Evolutionary conservation across 35 echinoderm and acorn worm species (phyloP).

Genomic region (Chiridota heheva): DNA sequence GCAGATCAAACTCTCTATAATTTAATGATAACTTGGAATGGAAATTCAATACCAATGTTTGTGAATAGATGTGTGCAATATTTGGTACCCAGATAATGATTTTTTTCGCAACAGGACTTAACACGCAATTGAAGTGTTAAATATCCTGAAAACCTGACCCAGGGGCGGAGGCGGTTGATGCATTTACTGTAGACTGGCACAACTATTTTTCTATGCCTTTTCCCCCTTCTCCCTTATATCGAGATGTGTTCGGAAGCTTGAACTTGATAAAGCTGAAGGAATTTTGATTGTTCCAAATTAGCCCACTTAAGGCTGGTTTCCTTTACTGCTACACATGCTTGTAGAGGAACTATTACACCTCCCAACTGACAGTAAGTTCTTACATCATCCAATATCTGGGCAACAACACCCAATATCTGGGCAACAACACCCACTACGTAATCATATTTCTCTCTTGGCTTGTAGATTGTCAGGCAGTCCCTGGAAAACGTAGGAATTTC

Average conservation of each 20-base stretch:
- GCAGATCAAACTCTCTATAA: conserved; percentile 56
- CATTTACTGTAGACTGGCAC: not conserved
- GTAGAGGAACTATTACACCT: conserved; percentile 1
- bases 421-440: conserved; percentile 8
- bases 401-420: not conserved
- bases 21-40: conserved; percentile 77
- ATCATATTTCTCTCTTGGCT: conserved; percentile 6
- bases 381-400: not conserved
- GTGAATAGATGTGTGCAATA: conserved; percentile 33
- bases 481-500: not conserved
- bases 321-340: not conserved
- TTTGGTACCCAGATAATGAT: conserved; percentile 76
- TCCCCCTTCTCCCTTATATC: conserved; percentile 14
- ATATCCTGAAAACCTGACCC: conserved; percentile 25
- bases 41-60: conserved; percentile 58
- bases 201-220: not conserved
- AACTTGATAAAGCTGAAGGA: conserved; percentile 8
- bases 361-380: no score
- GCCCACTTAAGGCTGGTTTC: conserved; percentile 21
- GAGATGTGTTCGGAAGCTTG: conserved; percentile 1
- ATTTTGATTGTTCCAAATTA: not conserved
- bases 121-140: not conserved
- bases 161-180: conserved; percentile 14
- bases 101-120: conserved; percentile 51
- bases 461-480: conserved; percentile 19